These are phyloP conservation scores for Colossoma macropomum DNA, from an alignment of 2,113 vertebrate species.

Conservation along the genomic window DNA sequence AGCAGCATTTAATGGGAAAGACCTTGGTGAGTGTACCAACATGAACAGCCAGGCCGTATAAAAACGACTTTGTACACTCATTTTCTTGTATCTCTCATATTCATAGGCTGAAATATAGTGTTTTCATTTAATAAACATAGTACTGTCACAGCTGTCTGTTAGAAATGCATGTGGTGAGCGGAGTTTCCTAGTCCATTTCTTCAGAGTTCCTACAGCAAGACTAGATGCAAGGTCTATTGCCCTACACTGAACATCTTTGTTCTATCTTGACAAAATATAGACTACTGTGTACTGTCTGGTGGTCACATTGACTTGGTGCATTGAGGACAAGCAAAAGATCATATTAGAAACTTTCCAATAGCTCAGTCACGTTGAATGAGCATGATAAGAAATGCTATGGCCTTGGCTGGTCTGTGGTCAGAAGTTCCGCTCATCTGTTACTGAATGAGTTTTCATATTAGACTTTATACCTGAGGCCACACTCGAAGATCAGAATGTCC, in stretches of 20 bases:
- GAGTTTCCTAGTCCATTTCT: neutral
- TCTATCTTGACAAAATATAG: neutral
- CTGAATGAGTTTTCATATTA: constrained; percentile 3
- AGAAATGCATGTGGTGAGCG: neutral
- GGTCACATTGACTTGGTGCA: neutral
- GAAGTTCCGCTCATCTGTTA: constrained; percentile 4
- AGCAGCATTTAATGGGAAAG: constrained; percentile 91
- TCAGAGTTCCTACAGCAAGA: neutral
- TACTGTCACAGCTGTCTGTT: neutral
- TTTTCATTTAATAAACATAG: constrained; percentile 42
- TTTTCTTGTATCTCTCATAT: constrained; percentile 2
- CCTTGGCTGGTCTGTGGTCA: constrained; percentile 28
- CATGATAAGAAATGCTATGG: neutral
- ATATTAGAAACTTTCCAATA: neutral
- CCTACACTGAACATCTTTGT: neutral
- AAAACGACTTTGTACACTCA: neutral
- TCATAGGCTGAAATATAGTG: neutral
- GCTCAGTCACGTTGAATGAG: constrained; percentile 3
- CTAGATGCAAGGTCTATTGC: no score
- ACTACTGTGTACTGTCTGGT: neutral
- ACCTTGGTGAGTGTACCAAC: constrained; percentile 86
- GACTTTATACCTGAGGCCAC: constrained; percentile 22
- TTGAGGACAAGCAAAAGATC: neutral
- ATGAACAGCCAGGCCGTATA: neutral
- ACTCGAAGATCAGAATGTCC: constrained; percentile 14